A percentile compares a stretch with the other conserved stretches of the same genome.
Conservation (phyloP, 1,140 invertebrate genomes). For the Euglossa dilemma region DNA sequence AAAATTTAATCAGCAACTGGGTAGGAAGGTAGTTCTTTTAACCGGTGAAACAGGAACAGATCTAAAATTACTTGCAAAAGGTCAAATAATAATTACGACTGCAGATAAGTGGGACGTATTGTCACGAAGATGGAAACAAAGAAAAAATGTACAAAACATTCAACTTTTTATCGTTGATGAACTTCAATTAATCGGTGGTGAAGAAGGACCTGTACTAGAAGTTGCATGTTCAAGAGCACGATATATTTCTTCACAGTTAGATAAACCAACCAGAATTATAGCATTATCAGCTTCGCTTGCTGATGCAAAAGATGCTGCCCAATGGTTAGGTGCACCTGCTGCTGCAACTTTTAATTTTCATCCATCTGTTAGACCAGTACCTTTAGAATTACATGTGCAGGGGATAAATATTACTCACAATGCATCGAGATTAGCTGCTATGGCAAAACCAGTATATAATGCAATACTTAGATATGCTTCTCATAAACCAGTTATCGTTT, state of each 20-base stretch:
- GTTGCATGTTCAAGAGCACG: conserved; percentile 98
- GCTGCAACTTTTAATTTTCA: conserved; percentile 99
- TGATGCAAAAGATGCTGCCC: conserved; percentile 97
- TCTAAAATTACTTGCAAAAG: conserved; percentile 95
- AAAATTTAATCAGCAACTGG: conserved; percentile 92
- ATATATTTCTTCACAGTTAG: conserved; percentile 98
- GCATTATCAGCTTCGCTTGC: conserved; percentile 96
- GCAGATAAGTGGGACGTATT: conserved; percentile 99
- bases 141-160: conserved; percentile 98
- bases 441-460: conserved; percentile 99
- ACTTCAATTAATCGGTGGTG: conserved; percentile 94
- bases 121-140: conserved; percentile 98
- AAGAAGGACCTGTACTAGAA: conserved; percentile 96
- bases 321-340: conserved; percentile 97
- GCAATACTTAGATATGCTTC: conserved; percentile 94
- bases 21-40: conserved; percentile 95
- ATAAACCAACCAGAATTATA: conserved; percentile 96
- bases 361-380: conserved; percentile 97
- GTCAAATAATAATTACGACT: conserved; percentile 97
- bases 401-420: conserved; percentile 99
- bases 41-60: conserved; percentile 99
- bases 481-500: conserved; percentile 96
- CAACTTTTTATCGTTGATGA: conserved; percentile 99
- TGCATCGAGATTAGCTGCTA: conserved; percentile 95
- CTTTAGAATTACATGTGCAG: conserved; percentile 96